These are phyloP conservation scores for Stenodema calcarata DNA, from an alignment of 2,888 invertebrate genomes.

Conservation along the genomic window DNA sequence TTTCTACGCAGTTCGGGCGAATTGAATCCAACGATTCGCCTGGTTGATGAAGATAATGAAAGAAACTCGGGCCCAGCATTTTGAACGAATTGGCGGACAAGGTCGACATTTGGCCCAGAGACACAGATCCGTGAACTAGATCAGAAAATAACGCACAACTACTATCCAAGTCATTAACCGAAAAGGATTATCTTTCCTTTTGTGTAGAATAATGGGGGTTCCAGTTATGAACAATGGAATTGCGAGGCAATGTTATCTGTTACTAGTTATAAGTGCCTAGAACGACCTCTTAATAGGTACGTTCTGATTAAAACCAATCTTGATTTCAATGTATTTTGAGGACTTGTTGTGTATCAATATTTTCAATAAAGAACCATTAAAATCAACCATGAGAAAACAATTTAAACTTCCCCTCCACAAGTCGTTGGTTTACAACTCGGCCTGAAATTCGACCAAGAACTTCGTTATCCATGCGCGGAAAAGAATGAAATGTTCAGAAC, in stretches of 20 bases:
- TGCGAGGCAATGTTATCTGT: not conserved
- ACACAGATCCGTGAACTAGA: not conserved
- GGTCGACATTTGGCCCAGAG: not conserved
- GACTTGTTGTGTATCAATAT: too few species aligned
- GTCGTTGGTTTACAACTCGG: too few species aligned
- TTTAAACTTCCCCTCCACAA: too few species aligned
- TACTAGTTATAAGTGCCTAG: not conserved
- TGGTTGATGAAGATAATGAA: not conserved
- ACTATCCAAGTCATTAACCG: not conserved
- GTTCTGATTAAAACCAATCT: too few species aligned
- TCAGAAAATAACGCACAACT: not conserved
- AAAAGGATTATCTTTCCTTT: not conserved
- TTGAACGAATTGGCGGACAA: not conserved
- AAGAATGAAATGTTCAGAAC: too few species aligned
- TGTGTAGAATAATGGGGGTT: not conserved
- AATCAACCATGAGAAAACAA: too few species aligned
- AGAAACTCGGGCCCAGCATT: not conserved
- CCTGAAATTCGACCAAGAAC: too few species aligned
- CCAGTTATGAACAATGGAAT: not conserved
- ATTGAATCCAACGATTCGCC: too few species aligned
- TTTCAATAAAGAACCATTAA: too few species aligned
- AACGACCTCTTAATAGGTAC: not conserved
- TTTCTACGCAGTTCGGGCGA: too few species aligned
- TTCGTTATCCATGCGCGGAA: too few species aligned
- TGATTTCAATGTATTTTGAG: too few species aligned